Conservation (phyloP, 2,797 vertebrate genomes). For the Xenops minutus region DNA sequence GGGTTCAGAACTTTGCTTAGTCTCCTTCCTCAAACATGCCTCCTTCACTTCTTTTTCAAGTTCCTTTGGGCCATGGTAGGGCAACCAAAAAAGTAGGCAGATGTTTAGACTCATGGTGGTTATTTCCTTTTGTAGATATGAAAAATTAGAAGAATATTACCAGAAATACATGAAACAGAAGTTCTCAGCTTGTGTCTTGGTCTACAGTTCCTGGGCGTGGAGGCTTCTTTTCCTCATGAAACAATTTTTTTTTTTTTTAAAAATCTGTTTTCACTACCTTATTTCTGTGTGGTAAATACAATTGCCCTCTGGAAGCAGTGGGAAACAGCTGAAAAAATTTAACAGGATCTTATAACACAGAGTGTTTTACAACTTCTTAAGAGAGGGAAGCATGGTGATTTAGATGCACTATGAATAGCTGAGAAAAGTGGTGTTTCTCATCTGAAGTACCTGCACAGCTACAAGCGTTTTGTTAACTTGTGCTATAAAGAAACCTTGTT, state of each 20-base stretch:
- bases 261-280: neutral
- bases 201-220: neutral
- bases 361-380: neutral
- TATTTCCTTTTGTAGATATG: neutral
- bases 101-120: neutral
- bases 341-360: neutral
- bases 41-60: neutral
- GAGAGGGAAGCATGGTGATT: neutral
- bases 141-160: neutral
- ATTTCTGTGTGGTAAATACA: neutral
- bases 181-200: neutral
- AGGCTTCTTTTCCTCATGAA: neutral
- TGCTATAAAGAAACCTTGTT: neutral
- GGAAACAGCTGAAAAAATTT: neutral
- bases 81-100: neutral
- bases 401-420: neutral
- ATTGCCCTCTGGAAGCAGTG: neutral
- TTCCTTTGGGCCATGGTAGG: neutral
- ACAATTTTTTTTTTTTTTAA: neutral
- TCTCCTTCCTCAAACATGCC: neutral
- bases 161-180: neutral
- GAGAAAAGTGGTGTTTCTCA: constrained; percentile 11
- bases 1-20: neutral
- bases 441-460: constrained; percentile 7
- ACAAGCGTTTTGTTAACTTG: neutral